Conservation (phyloP, 2,113 vertebrate genomes). For the Gymnorhina tibicen region DNA sequence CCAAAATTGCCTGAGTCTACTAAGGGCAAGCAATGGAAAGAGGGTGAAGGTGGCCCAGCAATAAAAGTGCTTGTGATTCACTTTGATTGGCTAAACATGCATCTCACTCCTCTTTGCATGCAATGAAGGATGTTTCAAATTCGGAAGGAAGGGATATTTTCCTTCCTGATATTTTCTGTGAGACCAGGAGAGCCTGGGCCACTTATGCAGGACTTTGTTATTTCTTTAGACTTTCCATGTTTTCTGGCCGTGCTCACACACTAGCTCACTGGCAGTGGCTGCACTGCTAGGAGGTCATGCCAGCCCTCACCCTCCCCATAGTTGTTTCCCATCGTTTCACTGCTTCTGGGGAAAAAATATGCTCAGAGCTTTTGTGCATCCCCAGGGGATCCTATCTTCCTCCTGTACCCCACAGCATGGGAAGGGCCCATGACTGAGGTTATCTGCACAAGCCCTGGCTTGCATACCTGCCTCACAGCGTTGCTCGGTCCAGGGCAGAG, state of each 20-base stretch:
- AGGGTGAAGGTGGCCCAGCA: not conserved
- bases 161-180: not conserved
- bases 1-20: not conserved
- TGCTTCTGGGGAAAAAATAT: not conserved
- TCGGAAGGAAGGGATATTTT: not conserved
- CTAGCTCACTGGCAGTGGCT: not conserved
- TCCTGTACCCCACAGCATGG: accelerated
- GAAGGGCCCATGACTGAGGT: not conserved
- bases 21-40: not conserved
- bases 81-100: accelerated
- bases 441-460: not conserved
- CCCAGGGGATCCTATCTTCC: not conserved
- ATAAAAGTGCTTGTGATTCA: accelerated
- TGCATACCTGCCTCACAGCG: accelerated
- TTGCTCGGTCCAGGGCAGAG: not conserved
- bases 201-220: not conserved
- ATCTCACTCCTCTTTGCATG: not conserved
- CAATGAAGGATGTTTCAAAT: not conserved
- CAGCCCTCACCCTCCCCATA: not conserved
- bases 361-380: not conserved
- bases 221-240: not conserved
- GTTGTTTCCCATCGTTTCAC: not conserved
- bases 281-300: not conserved
- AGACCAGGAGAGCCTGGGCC: not conserved
- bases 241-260: not conserved